Conservation (phyloP, 2,888 invertebrate species). For the Chirona hameri region DNA sequence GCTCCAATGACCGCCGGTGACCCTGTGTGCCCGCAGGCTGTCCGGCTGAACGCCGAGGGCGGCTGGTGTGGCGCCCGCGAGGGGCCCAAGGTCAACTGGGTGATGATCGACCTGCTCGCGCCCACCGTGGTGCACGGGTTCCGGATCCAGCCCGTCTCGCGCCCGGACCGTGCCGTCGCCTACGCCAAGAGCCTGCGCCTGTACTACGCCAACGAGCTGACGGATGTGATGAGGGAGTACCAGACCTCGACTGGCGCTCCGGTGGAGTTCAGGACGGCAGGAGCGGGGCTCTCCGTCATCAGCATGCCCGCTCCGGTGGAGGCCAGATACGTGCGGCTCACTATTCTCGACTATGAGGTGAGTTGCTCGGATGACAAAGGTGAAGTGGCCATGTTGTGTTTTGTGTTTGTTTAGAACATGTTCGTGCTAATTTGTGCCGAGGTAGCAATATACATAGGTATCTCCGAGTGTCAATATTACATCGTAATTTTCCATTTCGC, state of each 20-base stretch:
- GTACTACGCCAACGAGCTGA: slow-evolving; percentile 81
- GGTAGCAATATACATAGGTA: too few species aligned
- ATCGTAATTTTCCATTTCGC: too few species aligned
- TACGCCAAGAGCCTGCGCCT: slow-evolving; percentile 68
- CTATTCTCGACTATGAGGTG: slow-evolving; percentile 64
- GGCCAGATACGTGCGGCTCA: slow-evolving; percentile 79
- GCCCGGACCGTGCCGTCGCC: slow-evolving; percentile 71
- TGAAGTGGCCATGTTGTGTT: too few species aligned
- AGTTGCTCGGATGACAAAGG: background rate
- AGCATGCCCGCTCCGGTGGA: slow-evolving; percentile 88
- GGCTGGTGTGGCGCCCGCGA: slow-evolving; percentile 88
- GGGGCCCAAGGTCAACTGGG: slow-evolving; percentile 85
- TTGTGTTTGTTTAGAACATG: too few species aligned
- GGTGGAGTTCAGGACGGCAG: slow-evolving; percentile 84
- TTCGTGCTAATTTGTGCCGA: too few species aligned
- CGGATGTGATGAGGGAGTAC: slow-evolving; percentile 85
- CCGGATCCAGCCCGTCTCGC: slow-evolving; percentile 80
- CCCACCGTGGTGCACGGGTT: slow-evolving; percentile 86
- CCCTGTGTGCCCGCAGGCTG: slow-evolving; percentile 57
- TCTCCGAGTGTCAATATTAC: too few species aligned
- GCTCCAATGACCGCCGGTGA: background rate
- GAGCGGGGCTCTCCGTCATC: slow-evolving; percentile 76
- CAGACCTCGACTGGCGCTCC: slow-evolving; percentile 89
- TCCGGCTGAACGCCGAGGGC: slow-evolving; percentile 70
- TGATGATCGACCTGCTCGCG: slow-evolving; percentile 78